Base-by-base conservation (phyloP, 2,888 invertebrate species). In the Amphipoea lucens region DNA sequence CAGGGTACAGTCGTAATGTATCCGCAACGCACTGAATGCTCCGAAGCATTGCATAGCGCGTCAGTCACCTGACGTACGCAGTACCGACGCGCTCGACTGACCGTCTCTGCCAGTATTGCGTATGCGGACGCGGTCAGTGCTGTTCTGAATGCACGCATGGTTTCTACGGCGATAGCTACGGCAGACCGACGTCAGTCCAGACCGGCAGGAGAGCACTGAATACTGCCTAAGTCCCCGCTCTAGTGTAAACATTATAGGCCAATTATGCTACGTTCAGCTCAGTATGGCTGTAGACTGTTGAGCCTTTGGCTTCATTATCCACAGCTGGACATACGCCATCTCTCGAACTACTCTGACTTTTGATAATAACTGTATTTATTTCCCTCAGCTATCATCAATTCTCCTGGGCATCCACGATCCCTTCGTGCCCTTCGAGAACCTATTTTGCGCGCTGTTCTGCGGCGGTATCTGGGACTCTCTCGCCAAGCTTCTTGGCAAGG, bases 401-500 rank as follows among this genome's bases (percentile, higher is more conserved):
- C 97, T 99, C 79, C 97, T 99, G 91, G 99, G 99, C 89, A 99
- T 99, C 92, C 99, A 99, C 94, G 99, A 99, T 97, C 99, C 99
- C 63, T 99, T 99, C 96, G 98, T 99, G 91, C 99, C 99, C 23
- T 99, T 99, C 94, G 99, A 99, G 97, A 99, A 99, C 95, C 97
- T 99, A 79, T 98, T 99, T 97, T 99, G 99, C 94, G 99, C 99
- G 42, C 97, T 99, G 74, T 99, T 99, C 97, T 98, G 99, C 96
- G 99, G 99, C 65, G 99, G 99, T 76, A 98, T 99, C 94, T 99
- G 99, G 99, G 99, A 99, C 96, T 99, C 99, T 62, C 97, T 99
- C 92, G 98, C 98, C 84, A 98, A 98, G 94, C 98, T 99, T 83
- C 97, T 99, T 89, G 98, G 98, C 91, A 98, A 98, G 91, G 98